Evolutionary conservation across 1,140 invertebrate genomes (phyloP), one percentile per base, ranked within the genome.

Genomic region (Drosophila fuyamai): DNA sequence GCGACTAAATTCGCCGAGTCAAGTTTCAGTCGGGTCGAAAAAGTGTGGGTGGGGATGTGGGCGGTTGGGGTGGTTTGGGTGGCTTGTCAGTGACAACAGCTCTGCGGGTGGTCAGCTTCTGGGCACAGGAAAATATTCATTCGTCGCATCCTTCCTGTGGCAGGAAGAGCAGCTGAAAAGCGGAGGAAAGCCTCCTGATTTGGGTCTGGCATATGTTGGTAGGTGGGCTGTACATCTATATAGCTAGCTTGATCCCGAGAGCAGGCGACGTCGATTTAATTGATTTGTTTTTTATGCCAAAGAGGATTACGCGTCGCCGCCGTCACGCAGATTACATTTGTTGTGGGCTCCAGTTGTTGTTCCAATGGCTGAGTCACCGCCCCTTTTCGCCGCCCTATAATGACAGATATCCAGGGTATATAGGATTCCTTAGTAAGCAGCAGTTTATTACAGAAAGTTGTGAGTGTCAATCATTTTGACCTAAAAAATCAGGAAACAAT

Each of bases 261-360:
- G 68, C 53, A 29, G 36, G 53, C 66, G 53, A 71, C 71, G 70
- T 75, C 77, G 61, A 91, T 90, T 91, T 92, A 92, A 92, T 92
- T 92, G 90, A 92, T 92, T 92, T 92, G 90, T 92, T 92, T 92
- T 92, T 92, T 92, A 92, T 92, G 81, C 86, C 89, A 92, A 91
- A 73, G 67, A 80, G 89, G 90, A 92, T 92, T 91, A 81, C 75
- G 77, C 61, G 63, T 77, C 50, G 76, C 79, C 72, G 83, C 81
- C 67, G 76, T 89, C 74, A 71, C 82, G 58, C 55, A 86, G 88
- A 90, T 91, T 91, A 88, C 75, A 66, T 62, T 78, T 77, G 44
- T 61, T 70, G 74, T 55, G 48, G 61, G 67, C 67, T 71, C 46
- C 63, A 36, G 23, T 65, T 61, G 61, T 44, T 59, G n/a, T 44